Conservation (phyloP, 2,888 invertebrate species). For the Ariolimax columbianus region DNA sequence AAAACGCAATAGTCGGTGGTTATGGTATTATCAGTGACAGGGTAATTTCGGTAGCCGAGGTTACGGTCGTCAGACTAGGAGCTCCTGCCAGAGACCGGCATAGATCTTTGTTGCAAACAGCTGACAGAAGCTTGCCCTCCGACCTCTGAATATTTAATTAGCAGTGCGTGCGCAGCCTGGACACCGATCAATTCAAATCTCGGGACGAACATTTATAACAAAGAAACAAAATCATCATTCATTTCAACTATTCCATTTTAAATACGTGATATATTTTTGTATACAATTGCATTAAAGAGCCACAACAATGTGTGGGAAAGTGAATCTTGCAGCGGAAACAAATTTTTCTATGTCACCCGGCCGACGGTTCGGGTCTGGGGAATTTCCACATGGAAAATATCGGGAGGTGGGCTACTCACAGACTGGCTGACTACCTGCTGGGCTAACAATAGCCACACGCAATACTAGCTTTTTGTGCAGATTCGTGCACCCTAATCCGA, state of each 20-base stretch:
- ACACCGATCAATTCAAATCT: too few relatives aligned
- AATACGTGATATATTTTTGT: not conserved
- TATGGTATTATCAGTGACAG: too few relatives aligned
- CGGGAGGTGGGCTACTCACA: not conserved
- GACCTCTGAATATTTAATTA: conserved; percentile 52
- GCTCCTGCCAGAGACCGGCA: not conserved
- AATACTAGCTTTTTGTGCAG: not conserved
- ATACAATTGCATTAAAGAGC: not conserved
- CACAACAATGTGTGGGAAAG: not conserved
- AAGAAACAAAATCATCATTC: too few relatives aligned
- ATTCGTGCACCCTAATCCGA: not conserved
- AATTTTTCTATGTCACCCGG: conserved; percentile 1
- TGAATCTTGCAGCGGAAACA: not conserved
- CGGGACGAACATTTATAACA: too few relatives aligned
- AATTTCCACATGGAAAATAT: not conserved
- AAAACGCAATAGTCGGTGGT: not conserved
- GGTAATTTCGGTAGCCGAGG: too few relatives aligned
- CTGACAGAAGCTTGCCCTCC: conserved; percentile 52
- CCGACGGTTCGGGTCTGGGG: not conserved
- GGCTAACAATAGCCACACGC: not conserved
- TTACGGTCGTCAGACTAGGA: too few relatives aligned
- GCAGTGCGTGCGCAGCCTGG: conserved; percentile 32
- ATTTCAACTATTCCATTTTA: too few relatives aligned
- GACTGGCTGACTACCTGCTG: not conserved
- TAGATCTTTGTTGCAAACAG: conserved; percentile 51